Conservation (phyloP, 2,113 vertebrate genomes). For the Scolopax mira region DNA sequence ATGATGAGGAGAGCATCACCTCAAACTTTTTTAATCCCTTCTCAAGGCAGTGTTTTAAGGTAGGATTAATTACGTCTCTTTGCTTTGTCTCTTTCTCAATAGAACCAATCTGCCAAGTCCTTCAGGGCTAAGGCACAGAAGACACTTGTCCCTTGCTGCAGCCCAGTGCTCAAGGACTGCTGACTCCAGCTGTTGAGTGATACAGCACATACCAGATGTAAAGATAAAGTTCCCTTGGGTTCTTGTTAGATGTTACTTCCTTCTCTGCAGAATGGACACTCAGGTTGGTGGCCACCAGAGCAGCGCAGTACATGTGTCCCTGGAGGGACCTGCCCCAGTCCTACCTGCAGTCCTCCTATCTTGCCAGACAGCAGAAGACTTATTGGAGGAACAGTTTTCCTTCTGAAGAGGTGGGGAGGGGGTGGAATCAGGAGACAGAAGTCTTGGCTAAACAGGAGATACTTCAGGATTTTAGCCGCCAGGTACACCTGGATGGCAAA, state of each 20-base stretch:
- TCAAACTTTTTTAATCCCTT: background rate
- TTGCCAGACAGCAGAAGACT: background rate
- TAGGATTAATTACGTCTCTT: background rate
- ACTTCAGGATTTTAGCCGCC: background rate
- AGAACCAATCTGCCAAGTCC: background rate
- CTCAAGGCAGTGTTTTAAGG: background rate
- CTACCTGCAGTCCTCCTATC: background rate
- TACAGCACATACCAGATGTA: background rate
- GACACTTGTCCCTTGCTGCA: background rate
- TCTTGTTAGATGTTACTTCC: background rate
- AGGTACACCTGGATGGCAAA: background rate
- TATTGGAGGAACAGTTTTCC: background rate
- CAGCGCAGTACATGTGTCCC: too few relatives aligned
- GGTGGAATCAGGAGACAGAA: background rate
- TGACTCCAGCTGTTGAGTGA: background rate
- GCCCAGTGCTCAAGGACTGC: too few relatives aligned
- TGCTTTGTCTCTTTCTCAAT: background rate
- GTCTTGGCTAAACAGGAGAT: background rate
- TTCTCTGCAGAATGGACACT: background rate
- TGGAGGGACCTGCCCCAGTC: background rate
- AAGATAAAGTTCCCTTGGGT: background rate
- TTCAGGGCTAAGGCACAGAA: background rate
- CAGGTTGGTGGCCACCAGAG: fast-evolving
- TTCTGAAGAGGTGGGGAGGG: background rate
- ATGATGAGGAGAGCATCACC: background rate